Base-by-base conservation (phyloP, 1,140 invertebrate genomes). In the Heterodera carotae region DNA sequence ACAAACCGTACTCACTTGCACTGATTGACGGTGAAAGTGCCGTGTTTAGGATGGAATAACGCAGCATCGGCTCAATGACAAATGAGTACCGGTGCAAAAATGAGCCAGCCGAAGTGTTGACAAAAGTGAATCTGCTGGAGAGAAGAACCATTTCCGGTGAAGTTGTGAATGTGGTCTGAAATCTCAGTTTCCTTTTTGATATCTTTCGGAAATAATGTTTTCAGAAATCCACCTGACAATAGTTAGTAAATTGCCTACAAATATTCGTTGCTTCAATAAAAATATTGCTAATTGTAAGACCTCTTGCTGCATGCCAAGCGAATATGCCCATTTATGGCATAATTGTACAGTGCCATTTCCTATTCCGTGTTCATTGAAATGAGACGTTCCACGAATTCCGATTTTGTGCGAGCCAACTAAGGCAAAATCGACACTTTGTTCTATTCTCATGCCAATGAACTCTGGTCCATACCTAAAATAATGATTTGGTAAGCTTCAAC, bases 181-280 rank as follows among this genome's bases (percentile, higher is more conserved):
- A 4, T 12, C 39, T n/a, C n/a, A n/a, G n/a, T n/a, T n/a, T n/a
- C n/a, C n/a, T n/a, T n/a, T n/a, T n/a, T n/a, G n/a, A n/a, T n/a
- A n/a, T n/a, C n/a, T n/a, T n/a, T n/a, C 39, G 39, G 39, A 43
- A 43, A 43, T 43, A 7, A 1, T 12, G 7, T 43, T 10, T 27
- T 83, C 85, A 10, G 80, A 12, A 39, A 86, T 62, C 31, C 83
- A 73, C 18, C 83, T 83, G 8, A 66, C 31, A 69, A 75, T 83
- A 60, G 80, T 76, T 39, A 10, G 36, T 5, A 25, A 76, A 10
- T 71, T 76, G 7, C 25, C 15, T 59, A 4, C 22, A 7, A 43
- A 31, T 7, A 76, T 4, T 8, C n/a, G n/a, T n/a, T n/a, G n/a
- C n/a, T n/a, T n/a, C 15, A 33, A 64, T 18, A 31, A 18, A 60